phyloP scores from a whole-genome alignment of 2,113 vertebrate species.

The Psophia crepitans region DNA sequence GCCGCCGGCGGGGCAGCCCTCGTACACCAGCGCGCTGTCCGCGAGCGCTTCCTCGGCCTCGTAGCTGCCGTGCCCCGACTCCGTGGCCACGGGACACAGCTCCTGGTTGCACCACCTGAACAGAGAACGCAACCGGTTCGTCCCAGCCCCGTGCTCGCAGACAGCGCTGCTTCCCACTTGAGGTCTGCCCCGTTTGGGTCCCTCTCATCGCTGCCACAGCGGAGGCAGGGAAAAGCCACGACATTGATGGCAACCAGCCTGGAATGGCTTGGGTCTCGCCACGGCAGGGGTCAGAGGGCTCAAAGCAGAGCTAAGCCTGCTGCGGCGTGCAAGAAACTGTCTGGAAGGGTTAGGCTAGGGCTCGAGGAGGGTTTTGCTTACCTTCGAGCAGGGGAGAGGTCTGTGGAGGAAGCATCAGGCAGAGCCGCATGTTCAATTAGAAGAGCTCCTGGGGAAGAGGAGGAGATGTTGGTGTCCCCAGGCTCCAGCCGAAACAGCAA shows the following conservation, averaged over 20 bases:
- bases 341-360: rapidly evolving
- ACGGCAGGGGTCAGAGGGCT: rapidly evolving
- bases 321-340: rapidly evolving
- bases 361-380: not conserved
- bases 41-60: not conserved
- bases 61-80: slow-evolving; percentile 66
- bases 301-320: not conserved
- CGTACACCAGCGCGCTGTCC: slow-evolving; percentile 74
- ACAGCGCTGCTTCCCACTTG: rapidly evolving
- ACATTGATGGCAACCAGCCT: not conserved
- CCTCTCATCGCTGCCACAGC: rapidly evolving
- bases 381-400: slow-evolving; percentile 72
- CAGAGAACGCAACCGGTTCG: not conserved
- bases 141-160: rapidly evolving
- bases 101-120: slow-evolving; percentile 84
- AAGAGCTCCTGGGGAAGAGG: slow-evolving; percentile 72
- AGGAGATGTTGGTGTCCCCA: rapidly evolving
- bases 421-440: slow-evolving; percentile 77
- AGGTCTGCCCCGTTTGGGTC: not conserved
- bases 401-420: slow-evolving; percentile 63
- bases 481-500: not conserved
- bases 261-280: rapidly evolving
- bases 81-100: slow-evolving; percentile 72
- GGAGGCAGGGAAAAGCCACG: not conserved
- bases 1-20: not conserved